Evolutionary conservation across 2,888 invertebrate species (phyloP).

Genomic region (Rhimphoctona megacephalus): DNA sequence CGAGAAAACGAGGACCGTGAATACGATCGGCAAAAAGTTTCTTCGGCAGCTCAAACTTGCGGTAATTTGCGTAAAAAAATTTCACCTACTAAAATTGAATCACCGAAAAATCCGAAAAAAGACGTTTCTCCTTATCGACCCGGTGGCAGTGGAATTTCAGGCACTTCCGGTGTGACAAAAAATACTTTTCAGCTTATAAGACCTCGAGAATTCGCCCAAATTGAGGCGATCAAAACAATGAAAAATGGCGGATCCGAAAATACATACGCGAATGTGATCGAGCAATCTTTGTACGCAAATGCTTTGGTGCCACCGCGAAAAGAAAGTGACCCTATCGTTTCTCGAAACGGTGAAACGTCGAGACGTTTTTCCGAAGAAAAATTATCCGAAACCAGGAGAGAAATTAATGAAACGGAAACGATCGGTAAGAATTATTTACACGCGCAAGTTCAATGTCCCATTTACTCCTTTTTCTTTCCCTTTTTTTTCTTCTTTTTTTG

Average conservation of each 20-base stretch:
- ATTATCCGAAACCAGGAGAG: not conserved
- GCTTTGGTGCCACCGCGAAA: slow-evolving; percentile 66
- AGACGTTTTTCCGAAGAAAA: slow-evolving; percentile 23
- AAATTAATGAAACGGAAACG: slow-evolving; percentile 19
- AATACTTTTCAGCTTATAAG: slow-evolving; percentile 86
- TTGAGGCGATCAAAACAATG: slow-evolving; percentile 83
- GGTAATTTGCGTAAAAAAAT: slow-evolving; percentile 84
- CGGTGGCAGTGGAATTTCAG: slow-evolving; percentile 60
- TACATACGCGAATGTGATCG: slow-evolving; percentile 85
- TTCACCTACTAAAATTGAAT: slow-evolving; percentile 64
- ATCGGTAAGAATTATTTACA: slow-evolving; percentile 49
- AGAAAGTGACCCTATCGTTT: slow-evolving; percentile 20
- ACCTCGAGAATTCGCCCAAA: slow-evolving; percentile 86
- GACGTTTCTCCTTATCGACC: slow-evolving; percentile 77
- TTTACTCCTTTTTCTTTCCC: slow-evolving; percentile 22
- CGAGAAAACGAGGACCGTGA: slow-evolving; percentile 62
- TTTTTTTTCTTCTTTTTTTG: not conserved
- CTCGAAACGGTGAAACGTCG: slow-evolving; percentile 37
- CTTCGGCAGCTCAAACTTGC: slow-evolving; percentile 87
- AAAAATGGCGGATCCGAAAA: slow-evolving; percentile 76
- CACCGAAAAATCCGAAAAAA: slow-evolving; percentile 72
- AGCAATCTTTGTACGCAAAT: slow-evolving; percentile 79
- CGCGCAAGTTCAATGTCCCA: slow-evolving; percentile 62
- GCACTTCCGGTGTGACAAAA: slow-evolving; percentile 75
- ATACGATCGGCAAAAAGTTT: slow-evolving; percentile 85